Percentiles rank a stretch among this genome's conserved stretches.
Evolutionary conservation across 2,888 invertebrate genomes (phyloP).

Genomic region (Chrysopilus asiliformis): DNA sequence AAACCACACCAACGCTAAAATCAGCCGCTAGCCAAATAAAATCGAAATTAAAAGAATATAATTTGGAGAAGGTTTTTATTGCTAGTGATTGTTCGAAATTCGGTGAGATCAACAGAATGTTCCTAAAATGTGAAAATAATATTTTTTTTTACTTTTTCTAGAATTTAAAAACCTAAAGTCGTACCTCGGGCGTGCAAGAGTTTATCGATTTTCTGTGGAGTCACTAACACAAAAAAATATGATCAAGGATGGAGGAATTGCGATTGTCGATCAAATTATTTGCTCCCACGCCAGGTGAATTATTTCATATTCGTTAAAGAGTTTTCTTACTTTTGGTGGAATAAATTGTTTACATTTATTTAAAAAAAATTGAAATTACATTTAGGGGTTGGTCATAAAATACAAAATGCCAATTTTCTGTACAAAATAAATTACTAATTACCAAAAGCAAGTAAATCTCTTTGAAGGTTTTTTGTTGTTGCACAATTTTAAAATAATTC

Average conservation of each 20-base stretch:
- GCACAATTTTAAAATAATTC: too few relatives aligned
- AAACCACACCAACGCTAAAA: conserved; percentile 64
- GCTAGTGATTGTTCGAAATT: conserved; percentile 66
- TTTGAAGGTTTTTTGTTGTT: background rate
- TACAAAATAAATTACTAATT: too few relatives aligned
- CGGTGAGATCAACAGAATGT: conserved; percentile 27
- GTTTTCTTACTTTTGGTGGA: background rate
- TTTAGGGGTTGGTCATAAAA: too few relatives aligned
- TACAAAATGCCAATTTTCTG: too few relatives aligned
- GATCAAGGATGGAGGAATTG: conserved; percentile 66
- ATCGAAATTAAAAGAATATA: conserved; percentile 41
- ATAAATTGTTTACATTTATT: conserved; percentile 16
- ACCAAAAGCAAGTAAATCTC: too few relatives aligned
- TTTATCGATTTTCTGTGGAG: conserved; percentile 27
- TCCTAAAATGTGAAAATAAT: conserved; percentile 9
- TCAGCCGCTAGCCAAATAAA: conserved; percentile 63
- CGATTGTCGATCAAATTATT: conserved; percentile 92
- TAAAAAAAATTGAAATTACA: conserved; percentile 25
- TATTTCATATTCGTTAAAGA: background rate
- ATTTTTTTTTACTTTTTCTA: conserved; percentile 9
- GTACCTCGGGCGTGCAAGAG: conserved; percentile 22
- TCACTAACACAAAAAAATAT: conserved; percentile 23
- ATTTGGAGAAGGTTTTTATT: conserved; percentile 55
- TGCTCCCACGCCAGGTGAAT: conserved; percentile 61
- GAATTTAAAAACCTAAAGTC: conserved; percentile 30